Percentiles rank a stretch among this genome's conserved stretches.
Evolutionary conservation across 2,888 invertebrate species (phyloP).

Genomic region (Nineta flava): DNA sequence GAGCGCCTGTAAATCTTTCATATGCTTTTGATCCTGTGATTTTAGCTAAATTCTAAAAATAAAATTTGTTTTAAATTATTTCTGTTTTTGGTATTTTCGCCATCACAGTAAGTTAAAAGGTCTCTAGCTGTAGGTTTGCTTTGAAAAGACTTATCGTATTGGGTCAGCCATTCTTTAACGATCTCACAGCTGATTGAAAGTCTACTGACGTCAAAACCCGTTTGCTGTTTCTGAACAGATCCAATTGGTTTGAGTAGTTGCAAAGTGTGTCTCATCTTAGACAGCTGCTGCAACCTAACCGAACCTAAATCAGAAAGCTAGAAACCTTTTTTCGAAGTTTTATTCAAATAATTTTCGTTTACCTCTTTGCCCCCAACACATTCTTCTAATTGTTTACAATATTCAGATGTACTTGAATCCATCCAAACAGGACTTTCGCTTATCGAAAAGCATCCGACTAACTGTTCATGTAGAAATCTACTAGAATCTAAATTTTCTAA

Average conservation of each 20-base stretch:
- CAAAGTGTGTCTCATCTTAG: too few species aligned
- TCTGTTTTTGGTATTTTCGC: too few species aligned
- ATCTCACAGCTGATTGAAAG: too few species aligned
- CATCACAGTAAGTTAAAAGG: too few species aligned
- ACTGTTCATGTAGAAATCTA: conserved; percentile 68
- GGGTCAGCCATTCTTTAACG: too few species aligned
- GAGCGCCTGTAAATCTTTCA: conserved; percentile 84
- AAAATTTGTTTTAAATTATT: background rate
- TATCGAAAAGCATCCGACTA: conserved; percentile 61
- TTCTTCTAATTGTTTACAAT: conserved; percentile 66
- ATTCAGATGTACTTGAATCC: conserved; percentile 70
- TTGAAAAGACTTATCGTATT: too few species aligned
- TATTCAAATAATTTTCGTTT: conserved; percentile 9
- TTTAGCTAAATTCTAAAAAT: conserved; percentile 49
- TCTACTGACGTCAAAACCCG: too few species aligned
- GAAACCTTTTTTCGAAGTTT: background rate
- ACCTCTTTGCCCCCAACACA: conserved; percentile 55
- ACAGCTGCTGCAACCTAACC: too few species aligned
- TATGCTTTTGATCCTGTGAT: conserved; percentile 77
- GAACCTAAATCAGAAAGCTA: too few species aligned
- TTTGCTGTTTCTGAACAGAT: too few species aligned
- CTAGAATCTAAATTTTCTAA: conserved; percentile 51
- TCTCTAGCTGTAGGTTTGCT: too few species aligned
- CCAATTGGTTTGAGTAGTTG: too few species aligned
- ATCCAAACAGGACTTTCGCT: conserved; percentile 87